Evolutionary conservation across 2,797 vertebrate species (phyloP).

Genomic region (Pseudocheirus occidentalis): DNA sequence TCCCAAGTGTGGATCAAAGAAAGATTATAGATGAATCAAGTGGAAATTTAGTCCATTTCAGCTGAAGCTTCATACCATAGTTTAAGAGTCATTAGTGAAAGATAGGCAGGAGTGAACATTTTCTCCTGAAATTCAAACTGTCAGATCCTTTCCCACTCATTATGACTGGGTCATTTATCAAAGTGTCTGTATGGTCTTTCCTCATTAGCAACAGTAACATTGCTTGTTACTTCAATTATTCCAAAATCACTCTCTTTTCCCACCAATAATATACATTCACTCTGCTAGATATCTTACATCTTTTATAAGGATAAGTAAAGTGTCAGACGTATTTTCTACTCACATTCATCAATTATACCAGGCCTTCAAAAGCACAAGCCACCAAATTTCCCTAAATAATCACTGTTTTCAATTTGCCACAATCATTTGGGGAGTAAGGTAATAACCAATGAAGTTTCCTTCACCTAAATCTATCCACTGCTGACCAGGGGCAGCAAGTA

Average conservation of each 20-base stretch:
- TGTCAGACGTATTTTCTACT: conserved; percentile 17
- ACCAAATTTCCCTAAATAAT: conserved; percentile 8
- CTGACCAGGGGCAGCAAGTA: conserved; percentile 71
- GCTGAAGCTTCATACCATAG: conserved; percentile 7
- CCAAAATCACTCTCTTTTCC: conserved; percentile 2
- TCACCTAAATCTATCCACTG: conserved; percentile 75
- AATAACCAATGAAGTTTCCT: conserved; percentile 58
- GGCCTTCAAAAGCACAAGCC: conserved; percentile 46
- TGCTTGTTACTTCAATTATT: conserved; percentile 34
- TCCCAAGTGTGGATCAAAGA: background rate
- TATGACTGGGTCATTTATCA: background rate
- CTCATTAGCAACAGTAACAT: conserved; percentile 18
- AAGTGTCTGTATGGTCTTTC: conserved; percentile 20
- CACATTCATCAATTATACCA: conserved; percentile 1
- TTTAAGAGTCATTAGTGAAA: conserved; percentile 5
- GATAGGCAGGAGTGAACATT: background rate
- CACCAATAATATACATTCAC: background rate
- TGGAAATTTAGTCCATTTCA: background rate
- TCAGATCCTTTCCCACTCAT: background rate
- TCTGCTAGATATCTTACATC: conserved; percentile 39
- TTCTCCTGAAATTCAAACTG: background rate
- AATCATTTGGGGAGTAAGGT: conserved; percentile 70
- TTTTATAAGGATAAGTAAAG: conserved; percentile 26
- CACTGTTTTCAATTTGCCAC: conserved; percentile 46
- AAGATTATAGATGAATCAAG: background rate